Evolutionary conservation across 1,140 invertebrate species (phyloP).

Genomic region (Drosophila chauvacae): DNA sequence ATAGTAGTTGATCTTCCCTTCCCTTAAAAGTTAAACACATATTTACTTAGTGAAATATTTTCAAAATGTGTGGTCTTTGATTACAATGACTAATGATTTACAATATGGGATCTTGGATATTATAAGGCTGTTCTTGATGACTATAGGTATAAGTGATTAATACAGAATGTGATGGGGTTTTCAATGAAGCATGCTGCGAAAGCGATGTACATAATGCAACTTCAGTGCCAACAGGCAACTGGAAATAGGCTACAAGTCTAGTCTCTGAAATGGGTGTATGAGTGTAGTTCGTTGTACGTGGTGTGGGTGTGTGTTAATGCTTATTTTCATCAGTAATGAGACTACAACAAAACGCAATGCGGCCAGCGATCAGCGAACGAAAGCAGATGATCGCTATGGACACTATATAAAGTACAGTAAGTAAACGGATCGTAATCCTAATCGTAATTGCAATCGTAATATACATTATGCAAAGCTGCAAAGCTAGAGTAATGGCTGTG

Average conservation of each 20-base stretch:
- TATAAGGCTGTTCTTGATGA: background rate
- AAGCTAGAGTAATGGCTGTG: constrained; percentile 38
- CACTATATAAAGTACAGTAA: constrained; percentile 20
- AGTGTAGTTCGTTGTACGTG: constrained; percentile 26
- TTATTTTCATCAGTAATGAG: constrained; percentile 78
- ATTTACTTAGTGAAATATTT: background rate
- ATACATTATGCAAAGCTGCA: constrained; percentile 34
- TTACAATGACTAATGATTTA: background rate
- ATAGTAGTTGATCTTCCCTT: no score
- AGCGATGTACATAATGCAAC: constrained; percentile 3
- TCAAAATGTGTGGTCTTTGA: background rate
- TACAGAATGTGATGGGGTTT: background rate
- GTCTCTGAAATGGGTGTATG: constrained; percentile 24
- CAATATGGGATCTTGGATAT: background rate
- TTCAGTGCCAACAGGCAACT: constrained; percentile 17
- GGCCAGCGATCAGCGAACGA: constrained; percentile 58
- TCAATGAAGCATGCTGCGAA: constrained; percentile 30
- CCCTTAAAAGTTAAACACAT: background rate
- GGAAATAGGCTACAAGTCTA: constrained; percentile 5
- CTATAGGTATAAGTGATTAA: background rate
- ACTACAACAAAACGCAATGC: constrained; percentile 75
- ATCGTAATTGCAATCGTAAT: constrained; percentile 27
- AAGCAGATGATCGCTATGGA: constrained; percentile 47
- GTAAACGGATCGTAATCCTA: constrained; percentile 14
- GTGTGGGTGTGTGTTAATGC: constrained; percentile 16